Conservation (phyloP, 1,140 invertebrate species). For the Drosophila quadrilineata region DNA sequence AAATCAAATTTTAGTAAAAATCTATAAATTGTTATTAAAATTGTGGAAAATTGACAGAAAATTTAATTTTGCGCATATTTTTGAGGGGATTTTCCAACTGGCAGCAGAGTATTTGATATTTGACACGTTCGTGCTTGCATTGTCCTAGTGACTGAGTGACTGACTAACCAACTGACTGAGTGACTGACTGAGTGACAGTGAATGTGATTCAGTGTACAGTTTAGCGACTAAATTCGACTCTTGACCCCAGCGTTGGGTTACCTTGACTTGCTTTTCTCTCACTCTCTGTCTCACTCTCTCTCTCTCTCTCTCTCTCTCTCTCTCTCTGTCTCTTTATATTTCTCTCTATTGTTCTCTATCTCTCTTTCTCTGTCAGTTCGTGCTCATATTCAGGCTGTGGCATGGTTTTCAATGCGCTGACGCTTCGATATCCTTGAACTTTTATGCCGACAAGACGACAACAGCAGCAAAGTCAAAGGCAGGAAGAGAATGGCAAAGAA, state of each 20-base stretch:
- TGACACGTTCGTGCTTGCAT: background rate
- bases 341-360: no score
- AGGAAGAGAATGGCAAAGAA: no score
- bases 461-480: no score
- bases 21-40: no score
- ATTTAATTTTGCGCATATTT: conserved; percentile 8
- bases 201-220: conserved; percentile 9
- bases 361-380: no score
- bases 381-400: conserved; percentile 7
- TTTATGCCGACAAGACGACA: conserved; percentile 8
- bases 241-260: conserved; percentile 42
- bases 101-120: conserved; percentile 21
- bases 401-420: conserved; percentile 35
- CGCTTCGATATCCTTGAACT: conserved; percentile 62
- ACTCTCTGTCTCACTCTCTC: no score
- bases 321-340: no score
- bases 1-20: no score
- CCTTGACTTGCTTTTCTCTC: conserved; percentile 63
- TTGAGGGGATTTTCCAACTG: background rate
- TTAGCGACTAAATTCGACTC: conserved; percentile 26
- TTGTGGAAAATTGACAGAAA: background rate
- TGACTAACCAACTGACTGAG: background rate
- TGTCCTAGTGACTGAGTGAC: conserved; percentile 9
- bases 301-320: no score
- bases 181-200: no score